A percentile compares a stretch with the other conserved stretches of the same genome.
Conservation (phyloP, 1,140 invertebrate species). For the Contarinia nasturtii region DNA sequence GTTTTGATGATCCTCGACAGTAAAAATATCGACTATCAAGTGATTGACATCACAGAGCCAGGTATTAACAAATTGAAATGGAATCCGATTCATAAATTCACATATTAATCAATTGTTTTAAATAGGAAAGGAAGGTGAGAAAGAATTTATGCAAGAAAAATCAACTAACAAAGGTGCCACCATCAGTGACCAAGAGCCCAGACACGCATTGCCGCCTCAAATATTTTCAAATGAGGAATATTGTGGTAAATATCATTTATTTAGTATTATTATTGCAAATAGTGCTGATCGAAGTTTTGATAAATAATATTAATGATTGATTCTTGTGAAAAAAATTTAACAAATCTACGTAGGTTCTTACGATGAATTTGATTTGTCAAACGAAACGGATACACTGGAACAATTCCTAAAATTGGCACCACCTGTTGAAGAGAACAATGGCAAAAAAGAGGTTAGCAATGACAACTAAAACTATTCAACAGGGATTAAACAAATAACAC, state of each 20-base stretch:
- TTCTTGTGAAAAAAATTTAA: no score
- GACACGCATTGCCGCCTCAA: conserved; percentile 68
- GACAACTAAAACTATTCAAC: no score
- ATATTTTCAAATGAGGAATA: conserved; percentile 84
- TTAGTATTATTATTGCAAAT: no score
- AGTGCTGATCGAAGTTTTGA: no score
- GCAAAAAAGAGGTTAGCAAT: no score
- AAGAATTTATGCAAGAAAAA: conserved; percentile 83
- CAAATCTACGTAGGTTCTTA: conserved; percentile 26
- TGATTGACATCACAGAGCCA: conserved; percentile 84
- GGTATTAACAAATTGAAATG: no score
- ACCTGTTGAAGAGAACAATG: conserved; percentile 9
- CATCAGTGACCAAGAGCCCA: conserved; percentile 33
- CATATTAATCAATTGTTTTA: no score
- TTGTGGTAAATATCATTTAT: conserved; percentile 68
- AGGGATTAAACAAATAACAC: no score
- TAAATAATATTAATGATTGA: no score
- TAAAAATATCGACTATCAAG: conserved; percentile 69
- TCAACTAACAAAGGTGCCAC: conserved; percentile 55
- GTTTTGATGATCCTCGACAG: conserved; percentile 82
- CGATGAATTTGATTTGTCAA: conserved; percentile 77
- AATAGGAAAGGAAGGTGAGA: conserved; percentile 70
- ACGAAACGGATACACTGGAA: conserved; percentile 78
- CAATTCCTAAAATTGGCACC: conserved; percentile 55
- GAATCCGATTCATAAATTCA: no score